These are phyloP conservation scores for Stichodactyla mertensii DNA, from an alignment of 64 coral and sea anemone genomes.

Conservation along the genomic window DNA sequence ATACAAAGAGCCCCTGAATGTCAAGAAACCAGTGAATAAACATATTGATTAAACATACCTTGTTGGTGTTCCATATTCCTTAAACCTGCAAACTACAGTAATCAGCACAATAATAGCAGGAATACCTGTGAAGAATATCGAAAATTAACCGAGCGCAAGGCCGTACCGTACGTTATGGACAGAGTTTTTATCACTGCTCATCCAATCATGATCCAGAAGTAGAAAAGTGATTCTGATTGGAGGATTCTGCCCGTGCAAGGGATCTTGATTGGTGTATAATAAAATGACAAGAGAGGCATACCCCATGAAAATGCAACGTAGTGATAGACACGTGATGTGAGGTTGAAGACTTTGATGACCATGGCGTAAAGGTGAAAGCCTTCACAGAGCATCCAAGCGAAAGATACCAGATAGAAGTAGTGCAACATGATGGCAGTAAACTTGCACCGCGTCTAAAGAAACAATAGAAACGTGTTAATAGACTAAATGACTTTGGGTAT, in stretches of 20 bases:
- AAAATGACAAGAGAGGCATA: background rate
- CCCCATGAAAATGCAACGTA: conserved; percentile 65
- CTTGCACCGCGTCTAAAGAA: conserved; percentile 45
- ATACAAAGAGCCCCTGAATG: too few species aligned
- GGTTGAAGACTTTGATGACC: conserved; percentile 81
- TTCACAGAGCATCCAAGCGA: conserved; percentile 83
- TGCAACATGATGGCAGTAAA: conserved; percentile 76
- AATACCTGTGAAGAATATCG: conserved; percentile 8
- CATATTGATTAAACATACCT: background rate
- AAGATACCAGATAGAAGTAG: conserved; percentile 80
- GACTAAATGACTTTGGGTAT: too few species aligned
- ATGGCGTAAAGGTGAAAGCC: conserved; percentile 72
- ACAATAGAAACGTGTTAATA: background rate
- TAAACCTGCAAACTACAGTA: conserved; percentile 22
- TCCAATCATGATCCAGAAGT: too few species aligned
- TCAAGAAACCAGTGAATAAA: too few species aligned
- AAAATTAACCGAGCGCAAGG: background rate
- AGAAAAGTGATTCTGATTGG: too few species aligned
- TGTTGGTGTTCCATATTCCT: conserved; percentile 37
- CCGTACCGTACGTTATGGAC: too few species aligned
- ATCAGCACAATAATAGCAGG: conserved; percentile 25
- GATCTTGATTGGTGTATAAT: background rate
- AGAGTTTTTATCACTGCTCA: too few species aligned
- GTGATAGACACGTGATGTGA: conserved; percentile 72
- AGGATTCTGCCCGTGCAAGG: too few species aligned